A percentile compares a stretch with the other conserved stretches of the same genome.
Evolutionary conservation across 2,797 vertebrate genomes (phyloP).

Genomic region (Acridotheres tristis): DNA sequence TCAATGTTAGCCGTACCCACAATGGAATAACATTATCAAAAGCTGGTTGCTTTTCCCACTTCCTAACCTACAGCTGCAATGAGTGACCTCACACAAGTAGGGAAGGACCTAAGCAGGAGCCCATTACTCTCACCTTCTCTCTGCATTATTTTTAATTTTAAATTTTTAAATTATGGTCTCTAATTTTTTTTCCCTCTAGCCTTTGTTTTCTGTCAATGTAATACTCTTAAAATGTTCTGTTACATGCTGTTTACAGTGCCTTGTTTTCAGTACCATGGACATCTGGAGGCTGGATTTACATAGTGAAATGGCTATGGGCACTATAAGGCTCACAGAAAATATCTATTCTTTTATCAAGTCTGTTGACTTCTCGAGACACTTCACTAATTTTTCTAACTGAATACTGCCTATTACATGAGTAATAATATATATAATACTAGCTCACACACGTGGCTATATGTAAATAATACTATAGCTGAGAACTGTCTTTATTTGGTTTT

Average conservation of each 20-base stretch:
- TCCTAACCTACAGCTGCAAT: not conserved
- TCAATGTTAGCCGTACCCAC: accelerated
- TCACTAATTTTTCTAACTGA: not conserved
- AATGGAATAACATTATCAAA: not conserved
- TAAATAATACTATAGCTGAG: not conserved
- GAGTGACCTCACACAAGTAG: not conserved
- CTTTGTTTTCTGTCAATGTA: not conserved
- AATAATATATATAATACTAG: not conserved
- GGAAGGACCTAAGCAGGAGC: not conserved
- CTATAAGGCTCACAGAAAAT: not conserved
- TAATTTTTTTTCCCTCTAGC: not conserved
- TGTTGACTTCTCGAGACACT: not conserved
- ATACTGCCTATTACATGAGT: not conserved
- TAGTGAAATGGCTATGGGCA: not conserved
- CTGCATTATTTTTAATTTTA: not conserved
- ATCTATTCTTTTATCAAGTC: not conserved
- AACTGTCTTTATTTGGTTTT: not conserved
- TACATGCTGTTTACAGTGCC: not conserved
- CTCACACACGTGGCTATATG: accelerated
- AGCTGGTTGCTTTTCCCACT: not conserved
- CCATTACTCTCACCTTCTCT: not conserved
- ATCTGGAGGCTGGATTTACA: not conserved
- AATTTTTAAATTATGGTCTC: no score
- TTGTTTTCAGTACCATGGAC: not conserved
- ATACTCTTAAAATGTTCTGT: not conserved